Evolutionary conservation across 2,797 vertebrate species (phyloP).

Genomic region (Remorina albescens): DNA sequence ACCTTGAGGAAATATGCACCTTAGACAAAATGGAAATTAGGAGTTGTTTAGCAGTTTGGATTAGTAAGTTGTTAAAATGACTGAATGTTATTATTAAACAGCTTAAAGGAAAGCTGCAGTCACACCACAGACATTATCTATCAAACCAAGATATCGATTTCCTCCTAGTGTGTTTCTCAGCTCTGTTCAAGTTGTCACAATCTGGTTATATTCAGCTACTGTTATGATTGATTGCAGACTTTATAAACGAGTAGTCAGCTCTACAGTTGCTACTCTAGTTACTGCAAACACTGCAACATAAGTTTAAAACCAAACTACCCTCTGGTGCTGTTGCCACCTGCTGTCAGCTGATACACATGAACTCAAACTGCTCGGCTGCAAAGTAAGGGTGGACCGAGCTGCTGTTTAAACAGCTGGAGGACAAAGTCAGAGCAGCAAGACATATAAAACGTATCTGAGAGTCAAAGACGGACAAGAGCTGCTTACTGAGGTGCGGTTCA

Average conservation of each 20-base stretch:
- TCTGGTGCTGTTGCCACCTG: not conserved
- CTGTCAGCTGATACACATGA: constrained; percentile 30
- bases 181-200: not conserved
- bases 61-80: not conserved
- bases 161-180: not conserved
- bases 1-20: not conserved
- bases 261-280: not conserved
- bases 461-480: constrained; percentile 22
- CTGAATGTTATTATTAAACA: not conserved
- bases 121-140: not conserved
- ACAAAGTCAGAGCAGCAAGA: constrained; percentile 25
- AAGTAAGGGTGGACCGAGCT: not conserved
- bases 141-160: not conserved
- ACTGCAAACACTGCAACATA: not conserved
- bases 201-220: not conserved
- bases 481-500: constrained; percentile 9
- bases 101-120: not conserved
- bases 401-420: constrained; percentile 8
- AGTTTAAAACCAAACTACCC: not conserved
- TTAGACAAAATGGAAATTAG: not conserved
- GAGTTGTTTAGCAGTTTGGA: not conserved
- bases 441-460: constrained; percentile 45
- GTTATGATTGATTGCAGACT: not conserved
- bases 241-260: not conserved
- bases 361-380: too few relatives aligned